Conservation (phyloP, 1,140 invertebrate genomes). For the Temnothorax longispinosus region DNA sequence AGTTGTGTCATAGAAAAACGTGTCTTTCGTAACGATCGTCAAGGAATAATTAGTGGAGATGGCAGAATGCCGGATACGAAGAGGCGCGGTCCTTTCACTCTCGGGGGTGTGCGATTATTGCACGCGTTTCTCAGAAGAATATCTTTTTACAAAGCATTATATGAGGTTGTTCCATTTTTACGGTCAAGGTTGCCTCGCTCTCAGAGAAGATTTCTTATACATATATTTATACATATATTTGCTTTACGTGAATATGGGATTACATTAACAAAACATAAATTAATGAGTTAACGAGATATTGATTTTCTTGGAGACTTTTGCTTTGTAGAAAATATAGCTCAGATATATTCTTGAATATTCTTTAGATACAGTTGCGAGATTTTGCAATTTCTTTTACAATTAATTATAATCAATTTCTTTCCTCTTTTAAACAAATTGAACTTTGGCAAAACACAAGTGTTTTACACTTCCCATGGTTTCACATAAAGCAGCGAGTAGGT, state of each 20-base stretch:
- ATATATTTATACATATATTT: background rate
- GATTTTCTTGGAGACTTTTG: background rate
- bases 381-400: background rate
- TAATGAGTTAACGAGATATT: background rate
- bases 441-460: slow-evolving; percentile 7
- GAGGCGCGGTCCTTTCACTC: slow-evolving; percentile 75
- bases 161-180: slow-evolving; percentile 68
- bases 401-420: background rate
- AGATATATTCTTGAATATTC: background rate
- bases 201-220: background rate
- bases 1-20: slow-evolving; percentile 43
- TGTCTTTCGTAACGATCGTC: slow-evolving; percentile 59
- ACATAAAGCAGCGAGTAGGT: slow-evolving; percentile 19
- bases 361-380: slow-evolving; percentile 8
- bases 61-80: slow-evolving; percentile 33
- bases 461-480: slow-evolving; percentile 24
- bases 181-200: slow-evolving; percentile 75
- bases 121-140: slow-evolving; percentile 70
- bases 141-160: slow-evolving; percentile 68
- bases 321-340: background rate
- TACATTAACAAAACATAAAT: background rate
- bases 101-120: slow-evolving; percentile 66
- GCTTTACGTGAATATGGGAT: background rate
- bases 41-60: slow-evolving; percentile 26
- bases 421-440: background rate